A percentile compares a stretch with the other conserved stretches of the same genome.
phyloP scores from a whole-genome alignment of 2,888 invertebrate species.

The Harpalus rufipes region DNA sequence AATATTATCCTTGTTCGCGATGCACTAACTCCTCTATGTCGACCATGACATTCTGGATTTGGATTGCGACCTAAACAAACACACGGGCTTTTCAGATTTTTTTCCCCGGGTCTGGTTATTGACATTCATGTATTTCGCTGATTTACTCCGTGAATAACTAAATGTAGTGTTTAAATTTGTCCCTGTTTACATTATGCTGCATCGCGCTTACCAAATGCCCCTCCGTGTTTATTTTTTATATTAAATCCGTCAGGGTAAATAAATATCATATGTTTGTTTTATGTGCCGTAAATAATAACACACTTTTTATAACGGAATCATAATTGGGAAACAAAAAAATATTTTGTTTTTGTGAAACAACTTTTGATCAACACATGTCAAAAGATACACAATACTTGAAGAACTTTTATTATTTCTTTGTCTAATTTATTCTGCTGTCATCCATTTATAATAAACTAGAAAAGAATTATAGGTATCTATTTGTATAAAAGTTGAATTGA shows the following conservation, averaged over 20 bases:
- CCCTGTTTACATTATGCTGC: constrained; percentile 40
- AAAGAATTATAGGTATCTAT: no score
- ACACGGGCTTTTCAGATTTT: constrained; percentile 60
- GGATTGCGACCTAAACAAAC: constrained; percentile 65
- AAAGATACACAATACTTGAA: neutral
- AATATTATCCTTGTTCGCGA: constrained; percentile 59
- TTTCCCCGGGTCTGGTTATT: constrained; percentile 50
- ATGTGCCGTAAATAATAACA: constrained; percentile 41
- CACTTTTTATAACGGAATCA: neutral
- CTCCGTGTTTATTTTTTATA: constrained; percentile 48
- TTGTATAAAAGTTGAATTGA: no score
- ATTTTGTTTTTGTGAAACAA: neutral
- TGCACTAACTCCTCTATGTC: constrained; percentile 58
- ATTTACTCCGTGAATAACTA: constrained; percentile 49
- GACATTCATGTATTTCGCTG: constrained; percentile 55
- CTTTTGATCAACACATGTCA: neutral
- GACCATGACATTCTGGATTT: constrained; percentile 59
- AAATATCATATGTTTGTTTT: constrained; percentile 36
- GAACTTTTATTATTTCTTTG: neutral
- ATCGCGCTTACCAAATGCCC: constrained; percentile 39
- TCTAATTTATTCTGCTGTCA: no score
- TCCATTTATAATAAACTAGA: no score
- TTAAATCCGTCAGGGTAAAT: constrained; percentile 36
- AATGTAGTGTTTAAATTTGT: constrained; percentile 49
- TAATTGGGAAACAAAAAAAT: neutral